Percentiles rank a stretch among this genome's conserved stretches.
Evolutionary conservation across 1,140 invertebrate species (phyloP).

Genomic region (Harlomillsia oculata): DNA sequence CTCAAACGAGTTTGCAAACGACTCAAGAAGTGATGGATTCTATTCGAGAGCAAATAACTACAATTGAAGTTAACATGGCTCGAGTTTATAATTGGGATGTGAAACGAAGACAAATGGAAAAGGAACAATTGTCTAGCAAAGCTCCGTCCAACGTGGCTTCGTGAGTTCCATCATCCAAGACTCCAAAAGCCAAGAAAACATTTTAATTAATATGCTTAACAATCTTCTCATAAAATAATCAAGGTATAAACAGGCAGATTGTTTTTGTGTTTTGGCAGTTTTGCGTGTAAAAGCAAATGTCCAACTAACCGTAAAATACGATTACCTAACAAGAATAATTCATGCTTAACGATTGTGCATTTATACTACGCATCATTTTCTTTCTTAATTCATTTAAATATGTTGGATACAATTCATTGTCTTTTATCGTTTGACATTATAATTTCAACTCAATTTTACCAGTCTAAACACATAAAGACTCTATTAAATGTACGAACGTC

Average conservation of each 20-base stretch:
- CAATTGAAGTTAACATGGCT: conserved; percentile 97
- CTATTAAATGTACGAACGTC: no score
- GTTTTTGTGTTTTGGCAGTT: not conserved
- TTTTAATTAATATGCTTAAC: not conserved
- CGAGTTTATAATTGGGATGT: conserved; percentile 94
- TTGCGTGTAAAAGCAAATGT: not conserved
- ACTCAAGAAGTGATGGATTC: conserved; percentile 29
- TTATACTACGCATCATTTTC: no score
- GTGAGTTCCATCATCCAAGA: not conserved
- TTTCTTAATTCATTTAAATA: no score
- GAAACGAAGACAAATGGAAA: conserved; percentile 64
- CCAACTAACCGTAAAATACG: not conserved
- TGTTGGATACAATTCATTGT: no score
- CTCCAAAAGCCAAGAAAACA: not conserved
- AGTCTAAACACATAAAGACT: no score
- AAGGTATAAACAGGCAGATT: not conserved
- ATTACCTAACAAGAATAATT: no score
- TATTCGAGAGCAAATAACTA: conserved; percentile 80
- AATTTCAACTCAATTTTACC: no score
- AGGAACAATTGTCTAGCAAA: conserved; percentile 28
- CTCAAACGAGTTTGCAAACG: conserved; percentile 61
- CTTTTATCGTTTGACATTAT: no score
- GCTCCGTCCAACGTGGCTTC: not conserved
- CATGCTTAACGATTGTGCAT: no score
- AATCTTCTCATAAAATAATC: not conserved